phyloP scores from a whole-genome alignment of 2,797 vertebrate species.

The Esox masquinongy region DNA sequence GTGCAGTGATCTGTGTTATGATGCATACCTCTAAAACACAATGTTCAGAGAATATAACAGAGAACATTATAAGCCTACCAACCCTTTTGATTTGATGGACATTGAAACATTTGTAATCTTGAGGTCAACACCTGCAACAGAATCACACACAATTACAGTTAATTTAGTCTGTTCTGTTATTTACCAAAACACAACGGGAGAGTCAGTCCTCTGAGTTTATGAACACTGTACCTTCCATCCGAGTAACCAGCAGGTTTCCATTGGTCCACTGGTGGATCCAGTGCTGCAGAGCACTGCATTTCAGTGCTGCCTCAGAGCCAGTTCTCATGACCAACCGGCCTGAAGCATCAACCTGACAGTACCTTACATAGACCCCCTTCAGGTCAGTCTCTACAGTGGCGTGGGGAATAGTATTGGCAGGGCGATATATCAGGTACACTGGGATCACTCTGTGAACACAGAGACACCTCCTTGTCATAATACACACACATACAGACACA shows the following conservation, averaged over 20 bases:
- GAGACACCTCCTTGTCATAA: too few species aligned
- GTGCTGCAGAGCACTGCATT: constrained; percentile 91
- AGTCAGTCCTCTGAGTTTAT: background rate
- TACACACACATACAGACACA: background rate
- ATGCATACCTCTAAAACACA: background rate
- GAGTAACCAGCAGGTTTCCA: constrained; percentile 88
- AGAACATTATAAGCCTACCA: constrained; percentile 53
- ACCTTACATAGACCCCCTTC: constrained; percentile 73
- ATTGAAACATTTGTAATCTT: constrained; percentile 89
- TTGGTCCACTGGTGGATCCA: constrained; percentile 97
- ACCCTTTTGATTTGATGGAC: constrained; percentile 88
- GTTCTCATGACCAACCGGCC: constrained; percentile 63
- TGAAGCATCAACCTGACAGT: constrained; percentile 72
- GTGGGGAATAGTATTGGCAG: constrained; percentile 88
- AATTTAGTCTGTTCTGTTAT: background rate
- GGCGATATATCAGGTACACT: constrained; percentile 89
- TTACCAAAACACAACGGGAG: background rate
- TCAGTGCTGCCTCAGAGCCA: constrained; percentile 77
- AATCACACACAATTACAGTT: constrained; percentile 36
- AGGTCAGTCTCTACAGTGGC: constrained; percentile 89
- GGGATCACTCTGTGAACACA: constrained; percentile 81
- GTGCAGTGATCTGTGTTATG: background rate
- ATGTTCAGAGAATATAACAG: constrained; percentile 5
- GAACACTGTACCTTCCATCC: constrained; percentile 82
- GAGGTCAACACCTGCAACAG: constrained; percentile 86